phyloP scores from a whole-genome alignment of 2,797 vertebrate genomes.

The Pseudochromis fuscus region DNA sequence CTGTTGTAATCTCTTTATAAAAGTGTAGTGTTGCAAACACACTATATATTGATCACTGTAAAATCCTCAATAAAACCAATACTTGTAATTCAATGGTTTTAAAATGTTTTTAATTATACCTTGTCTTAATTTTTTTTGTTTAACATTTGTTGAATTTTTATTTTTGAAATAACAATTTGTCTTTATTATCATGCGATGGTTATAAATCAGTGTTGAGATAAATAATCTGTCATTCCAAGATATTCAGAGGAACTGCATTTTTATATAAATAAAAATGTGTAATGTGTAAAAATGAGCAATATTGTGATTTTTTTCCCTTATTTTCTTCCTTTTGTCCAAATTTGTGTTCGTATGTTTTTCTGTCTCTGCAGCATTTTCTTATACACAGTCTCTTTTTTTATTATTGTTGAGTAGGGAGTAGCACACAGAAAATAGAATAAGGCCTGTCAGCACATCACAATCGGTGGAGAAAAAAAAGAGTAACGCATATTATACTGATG shows the following conservation, averaged over 20 bases:
- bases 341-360: neutral
- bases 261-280: slow-evolving; percentile 55
- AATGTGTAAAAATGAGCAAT: neutral
- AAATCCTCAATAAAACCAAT: slow-evolving; percentile 8
- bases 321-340: neutral
- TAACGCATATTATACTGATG: slow-evolving; percentile 20
- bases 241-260: slow-evolving; percentile 20
- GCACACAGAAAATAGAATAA: slow-evolving; percentile 3
- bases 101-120: slow-evolving; percentile 27
- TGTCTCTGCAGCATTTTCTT: neutral
- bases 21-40: slow-evolving; percentile 33
- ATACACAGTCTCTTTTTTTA: neutral
- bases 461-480: slow-evolving; percentile 35
- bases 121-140: slow-evolving; percentile 7
- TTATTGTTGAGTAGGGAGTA: neutral
- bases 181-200: slow-evolving; percentile 2
- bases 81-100: slow-evolving; percentile 31
- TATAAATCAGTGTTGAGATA: neutral
- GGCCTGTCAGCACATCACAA: slow-evolving; percentile 32
- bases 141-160: slow-evolving; percentile 27
- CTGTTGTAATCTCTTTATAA: slow-evolving; percentile 40
- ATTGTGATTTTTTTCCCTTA: neutral
- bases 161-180: slow-evolving; percentile 21
- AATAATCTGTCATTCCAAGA: slow-evolving; percentile 28
- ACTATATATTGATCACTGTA: slow-evolving; percentile 20